Base-by-base conservation (phyloP, 2,113 vertebrate genomes). In the Arizona elegans region DNA sequence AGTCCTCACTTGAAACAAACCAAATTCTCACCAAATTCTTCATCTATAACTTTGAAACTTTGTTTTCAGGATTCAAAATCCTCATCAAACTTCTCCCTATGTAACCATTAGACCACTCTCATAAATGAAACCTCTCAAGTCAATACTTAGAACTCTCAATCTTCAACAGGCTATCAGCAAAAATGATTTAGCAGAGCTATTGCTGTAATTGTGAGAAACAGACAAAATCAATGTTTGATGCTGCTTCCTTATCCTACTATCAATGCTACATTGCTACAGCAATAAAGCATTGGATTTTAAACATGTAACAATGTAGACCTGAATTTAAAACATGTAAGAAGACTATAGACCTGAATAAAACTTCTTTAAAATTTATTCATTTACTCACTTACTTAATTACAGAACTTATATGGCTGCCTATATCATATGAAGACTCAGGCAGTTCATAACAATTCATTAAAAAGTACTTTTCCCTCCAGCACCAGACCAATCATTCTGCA, bases 121-220 rank as follows among this genome's bases (percentile, higher is more conserved):
- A 90, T 93, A 95, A 92, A 94, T 33, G 75, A 53, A n/a, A n/a
- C 87, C 86, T 92, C 88, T 33, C 56, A 93, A 86, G 87, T 92
- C 95, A 75, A 91, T 38, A 87, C 21, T 87, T 29, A 94, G 93
- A 93, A 88, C 90, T 91, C 47, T 94, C 95, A 96, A 95, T 94
- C 92, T 96, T 93, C 86, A 65, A 93, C 10, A 95, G 85, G 92
- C n/a, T 91, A 93, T 95, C 92, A 95, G 95, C 52, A 89, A 52
- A 87, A 96, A 94, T 95, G 96, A 97, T 96, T 97, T 96, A 97
- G 94, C 96, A 96, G 96, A 97, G 95, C 95, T 97, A 94, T 96
- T 94, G 94, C 96, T 96, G 93, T 95, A 97, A 97, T 97, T 95
- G 96, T 95, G 96, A 97, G 96, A 97, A 96, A 97, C 91, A 55